phyloP scores from a whole-genome alignment of 2,797 vertebrate genomes.

The Siniperca undulata region DNA sequence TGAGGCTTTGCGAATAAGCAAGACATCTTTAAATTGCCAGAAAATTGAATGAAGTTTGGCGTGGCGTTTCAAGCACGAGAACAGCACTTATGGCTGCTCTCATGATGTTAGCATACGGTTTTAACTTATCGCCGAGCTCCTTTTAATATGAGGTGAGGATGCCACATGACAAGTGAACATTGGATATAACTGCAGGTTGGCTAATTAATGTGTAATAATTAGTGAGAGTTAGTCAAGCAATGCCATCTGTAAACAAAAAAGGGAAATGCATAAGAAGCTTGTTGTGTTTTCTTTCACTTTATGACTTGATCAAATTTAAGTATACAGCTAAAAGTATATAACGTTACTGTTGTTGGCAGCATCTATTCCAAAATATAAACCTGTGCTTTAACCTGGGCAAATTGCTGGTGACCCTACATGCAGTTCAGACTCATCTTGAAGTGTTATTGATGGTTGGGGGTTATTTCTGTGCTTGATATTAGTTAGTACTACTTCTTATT shows the following conservation, averaged over 20 bases:
- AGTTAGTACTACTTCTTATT: background rate
- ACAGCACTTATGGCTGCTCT: background rate
- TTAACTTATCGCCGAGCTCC: background rate
- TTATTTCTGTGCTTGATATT: background rate
- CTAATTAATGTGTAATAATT: background rate
- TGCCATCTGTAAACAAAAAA: background rate
- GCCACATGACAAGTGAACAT: no score
- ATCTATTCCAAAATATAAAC: background rate
- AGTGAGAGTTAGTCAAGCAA: background rate
- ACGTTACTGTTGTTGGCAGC: background rate
- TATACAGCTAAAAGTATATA: no score
- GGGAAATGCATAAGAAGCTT: no score
- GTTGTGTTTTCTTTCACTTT: no score
- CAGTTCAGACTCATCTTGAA: background rate
- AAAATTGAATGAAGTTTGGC: constrained; percentile 16
- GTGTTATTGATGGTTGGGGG: background rate
- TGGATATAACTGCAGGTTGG: background rate
- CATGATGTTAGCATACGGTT: constrained; percentile 5
- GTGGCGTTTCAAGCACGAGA: background rate
- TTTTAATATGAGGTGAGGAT: background rate
- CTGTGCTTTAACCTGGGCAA: background rate
- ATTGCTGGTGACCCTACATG: background rate
- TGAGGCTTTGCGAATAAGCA: rapidly evolving
- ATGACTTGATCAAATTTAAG: background rate
- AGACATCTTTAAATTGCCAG: background rate